Evolutionary conservation across 1,140 invertebrate genomes (phyloP), one percentile per base, ranked within the genome.

Genomic region (Heliconius melpomene): DNA sequence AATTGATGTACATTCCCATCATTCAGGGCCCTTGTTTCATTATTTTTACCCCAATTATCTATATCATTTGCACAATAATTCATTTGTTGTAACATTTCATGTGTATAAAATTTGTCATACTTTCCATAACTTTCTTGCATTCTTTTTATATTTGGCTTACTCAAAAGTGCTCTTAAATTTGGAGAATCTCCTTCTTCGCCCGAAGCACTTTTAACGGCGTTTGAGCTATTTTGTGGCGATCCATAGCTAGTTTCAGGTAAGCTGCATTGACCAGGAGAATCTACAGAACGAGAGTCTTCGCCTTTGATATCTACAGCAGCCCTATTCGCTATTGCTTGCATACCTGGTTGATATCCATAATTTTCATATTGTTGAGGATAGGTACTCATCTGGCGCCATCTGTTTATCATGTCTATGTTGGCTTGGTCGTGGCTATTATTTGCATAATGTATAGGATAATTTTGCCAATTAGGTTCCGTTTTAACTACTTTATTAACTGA

Each of bases 1-100:
- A 93, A 92, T 92, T 91, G 90, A 81, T 82, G 82, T 84, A 91
- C 88, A 91, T 93, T 91, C 79, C 84, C 84, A 87, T 91, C 87
- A 71, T 86, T 89, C 66, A 85, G 84, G 66, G 76, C 50, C 76
- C 73, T 80, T 52, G 72, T 82, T 81, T 90, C 88, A 82, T 85
- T 88, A 82, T 80, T 88, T 92, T 90, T 92, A 87, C 88, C 83
- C 88, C 89, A 91, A 82, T 88, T 82, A 75, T 78, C 82, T 72
- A 81, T 79, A 71, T 88, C 84, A 77, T 84, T 85, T 72, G 83
- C 40, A 75, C 84, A 85, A 80, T 84, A 87, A 77, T 86, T 85
- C 83, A 87, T 85, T 20, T 81, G 79, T 71, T 91, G 88, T 50
- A 89, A 78, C 71, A 87, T 85, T 75, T 93, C 88, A 80, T 89